phyloP scores from a whole-genome alignment of 2,113 vertebrate species.

The Engraulis encrasicolus region DNA sequence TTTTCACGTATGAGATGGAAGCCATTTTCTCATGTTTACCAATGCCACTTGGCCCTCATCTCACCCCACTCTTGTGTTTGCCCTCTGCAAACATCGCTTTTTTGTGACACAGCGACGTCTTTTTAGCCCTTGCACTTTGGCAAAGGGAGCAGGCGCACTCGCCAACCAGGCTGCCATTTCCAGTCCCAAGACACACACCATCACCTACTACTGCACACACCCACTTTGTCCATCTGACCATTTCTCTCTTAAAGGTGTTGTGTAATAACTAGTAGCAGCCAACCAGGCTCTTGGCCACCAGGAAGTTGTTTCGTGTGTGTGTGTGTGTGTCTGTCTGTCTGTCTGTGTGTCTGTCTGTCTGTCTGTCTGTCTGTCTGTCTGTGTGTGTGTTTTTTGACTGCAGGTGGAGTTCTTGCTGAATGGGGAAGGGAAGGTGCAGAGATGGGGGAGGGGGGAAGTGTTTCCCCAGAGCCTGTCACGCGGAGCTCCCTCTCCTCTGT shows the following conservation, averaged over 20 bases:
- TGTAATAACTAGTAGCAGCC: constrained; percentile 4
- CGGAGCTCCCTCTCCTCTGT: constrained; percentile 42
- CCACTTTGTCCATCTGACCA: background rate
- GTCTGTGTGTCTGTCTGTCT: background rate
- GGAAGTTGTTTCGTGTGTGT: constrained; percentile 8
- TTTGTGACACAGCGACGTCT: constrained; percentile 15
- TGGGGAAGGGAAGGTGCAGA: background rate
- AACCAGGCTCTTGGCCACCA: background rate
- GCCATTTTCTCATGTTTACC: constrained; percentile 32
- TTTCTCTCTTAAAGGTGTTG: background rate
- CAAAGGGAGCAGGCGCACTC: background rate
- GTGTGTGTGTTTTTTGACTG: background rate
- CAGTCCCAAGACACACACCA: background rate
- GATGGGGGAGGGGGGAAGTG: constrained; percentile 13
- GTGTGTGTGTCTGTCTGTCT: background rate
- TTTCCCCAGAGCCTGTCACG: constrained; percentile 40
- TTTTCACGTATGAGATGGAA: constrained; percentile 6
- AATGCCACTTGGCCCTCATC: constrained; percentile 14
- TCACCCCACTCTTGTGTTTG: background rate
- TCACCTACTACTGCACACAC: background rate
- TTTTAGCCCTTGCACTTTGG: background rate
- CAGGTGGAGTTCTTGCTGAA: too few relatives aligned
- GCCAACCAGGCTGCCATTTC: background rate
- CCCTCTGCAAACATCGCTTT: constrained; percentile 26
- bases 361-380: background rate